Conservation (phyloP, 92 coral and sea anemone species). For the Zoanthus sansibaricus region DNA sequence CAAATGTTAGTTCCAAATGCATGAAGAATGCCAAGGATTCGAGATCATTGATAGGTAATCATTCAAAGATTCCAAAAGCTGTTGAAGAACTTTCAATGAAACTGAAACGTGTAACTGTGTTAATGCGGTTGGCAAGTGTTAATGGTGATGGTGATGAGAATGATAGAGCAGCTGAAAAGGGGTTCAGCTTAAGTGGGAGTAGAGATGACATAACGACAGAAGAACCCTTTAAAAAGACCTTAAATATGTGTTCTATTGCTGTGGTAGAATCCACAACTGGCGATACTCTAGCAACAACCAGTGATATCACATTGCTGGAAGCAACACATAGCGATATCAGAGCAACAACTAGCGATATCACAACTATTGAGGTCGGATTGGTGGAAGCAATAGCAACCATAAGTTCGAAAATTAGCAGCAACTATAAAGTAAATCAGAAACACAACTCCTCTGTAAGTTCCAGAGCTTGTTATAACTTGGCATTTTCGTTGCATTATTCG, state of each 20-base stretch:
- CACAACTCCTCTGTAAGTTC: neutral
- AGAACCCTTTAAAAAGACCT: neutral
- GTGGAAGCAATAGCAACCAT: neutral
- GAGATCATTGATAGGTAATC: neutral
- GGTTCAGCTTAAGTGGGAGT: neutral
- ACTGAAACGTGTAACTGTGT: neutral
- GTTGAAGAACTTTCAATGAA: neutral
- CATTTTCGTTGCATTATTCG: neutral
- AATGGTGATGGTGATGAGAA: neutral
- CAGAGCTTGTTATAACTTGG: neutral
- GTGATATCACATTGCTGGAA: neutral
- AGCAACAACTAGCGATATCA: neutral
- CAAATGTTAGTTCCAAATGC: neutral
- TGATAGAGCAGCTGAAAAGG: neutral
- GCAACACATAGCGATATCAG: neutral
- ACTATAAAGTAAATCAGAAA: neutral
- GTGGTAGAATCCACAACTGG: no score
- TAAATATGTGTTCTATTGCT: no score
- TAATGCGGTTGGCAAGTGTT: neutral
- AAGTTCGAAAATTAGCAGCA: neutral
- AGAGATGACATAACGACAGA: neutral
- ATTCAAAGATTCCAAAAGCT: neutral
- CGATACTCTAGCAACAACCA: no score
- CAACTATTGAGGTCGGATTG: neutral
- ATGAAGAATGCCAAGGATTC: neutral